Base-by-base conservation (phyloP, 2,888 invertebrate species). In the Eupithecia inturbata region DNA sequence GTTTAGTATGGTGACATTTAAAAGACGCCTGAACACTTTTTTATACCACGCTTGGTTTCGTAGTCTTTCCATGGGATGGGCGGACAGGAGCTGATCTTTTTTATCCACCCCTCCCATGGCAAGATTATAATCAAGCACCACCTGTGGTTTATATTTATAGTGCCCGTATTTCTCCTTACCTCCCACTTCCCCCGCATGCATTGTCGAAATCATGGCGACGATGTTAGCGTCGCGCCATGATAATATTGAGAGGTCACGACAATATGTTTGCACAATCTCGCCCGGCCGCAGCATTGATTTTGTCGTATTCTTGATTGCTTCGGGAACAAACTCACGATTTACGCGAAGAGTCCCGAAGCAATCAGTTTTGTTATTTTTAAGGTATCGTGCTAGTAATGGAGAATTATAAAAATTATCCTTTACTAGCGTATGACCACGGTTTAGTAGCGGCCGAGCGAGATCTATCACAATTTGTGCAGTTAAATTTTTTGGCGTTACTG, bases 181-280 rank as follows among this genome's bases (percentile, higher is more conserved):
- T 63, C 33, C 63, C 33, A 63, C 63, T 63, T 63, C 63, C 63
- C 63, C 63, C 63, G 63, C 63, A 19, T 49, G 49, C 49, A 49
- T 49, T 5, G 49, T 49, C 49, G 49, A 49, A 49, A 49, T 49
- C 49, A 63, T 33, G 4, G 63, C 63, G 7, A 63, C 63, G 19
- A 63, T 16, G 4, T 63, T 28, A 7, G 1, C 19, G 63, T 63
- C 63, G 26, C 63, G 63, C 63, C 63, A 63, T 7, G 33, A 63
- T 16, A 31, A 14, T 2, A 63, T 19, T 10, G 63, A 63, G 0
- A 63, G 19, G 31, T 63, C 63, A 7, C 36, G 7, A 36, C 36
- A 36, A 9, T 36, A 36, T 9, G 9, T 36, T 9, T 36, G 36
- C 12, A 19, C 63, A 6, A 19, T 28, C 26, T 63, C 26, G 31